These are phyloP conservation scores for Odontesthes bonariensis DNA, from an alignment of 2,113 vertebrate genomes.

Conservation along the genomic window DNA sequence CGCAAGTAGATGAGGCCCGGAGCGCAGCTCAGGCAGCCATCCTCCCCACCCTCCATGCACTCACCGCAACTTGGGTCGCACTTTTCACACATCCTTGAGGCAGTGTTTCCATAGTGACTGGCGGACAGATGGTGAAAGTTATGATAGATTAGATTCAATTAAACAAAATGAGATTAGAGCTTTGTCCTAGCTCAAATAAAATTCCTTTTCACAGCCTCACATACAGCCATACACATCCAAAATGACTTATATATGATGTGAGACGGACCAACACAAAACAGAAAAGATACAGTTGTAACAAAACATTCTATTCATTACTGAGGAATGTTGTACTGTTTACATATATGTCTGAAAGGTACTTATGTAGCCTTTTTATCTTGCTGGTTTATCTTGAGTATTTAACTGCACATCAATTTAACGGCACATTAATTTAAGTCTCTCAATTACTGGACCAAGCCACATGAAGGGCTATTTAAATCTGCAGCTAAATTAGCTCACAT, in stretches of 20 bases:
- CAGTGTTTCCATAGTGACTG: constrained; percentile 87
- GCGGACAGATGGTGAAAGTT: constrained; percentile 42
- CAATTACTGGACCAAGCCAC: constrained; percentile 38
- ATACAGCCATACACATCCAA: neutral
- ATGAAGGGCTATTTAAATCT: constrained; percentile 62
- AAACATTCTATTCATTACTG: constrained; percentile 5
- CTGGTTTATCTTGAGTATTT: constrained; percentile 55
- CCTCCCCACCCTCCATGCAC: constrained; percentile 79
- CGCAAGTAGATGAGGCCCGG: constrained; percentile 82
- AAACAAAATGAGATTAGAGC: constrained; percentile 45
- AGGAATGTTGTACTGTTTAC: neutral
- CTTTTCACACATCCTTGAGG: constrained; percentile 81
- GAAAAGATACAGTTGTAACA: constrained; percentile 4
- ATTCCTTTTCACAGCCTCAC: constrained; percentile 32
- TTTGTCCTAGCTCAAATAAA: constrained; percentile 48
- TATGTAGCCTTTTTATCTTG: constrained; percentile 43
- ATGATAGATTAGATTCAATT: constrained; percentile 61
- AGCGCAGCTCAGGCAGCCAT: constrained; percentile 87
- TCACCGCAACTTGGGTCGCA: constrained; percentile 88
- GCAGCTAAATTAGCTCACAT: constrained; percentile 46
- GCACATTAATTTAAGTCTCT: constrained; percentile 72
- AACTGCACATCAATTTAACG: constrained; percentile 69
- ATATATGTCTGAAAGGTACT: neutral
- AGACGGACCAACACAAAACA: neutral
- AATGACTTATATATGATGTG: constrained; percentile 7